Percentiles rank a stretch among this genome's conserved stretches.
Conservation (phyloP, 2,797 vertebrate genomes). For the Pantherophis vulpinus region DNA sequence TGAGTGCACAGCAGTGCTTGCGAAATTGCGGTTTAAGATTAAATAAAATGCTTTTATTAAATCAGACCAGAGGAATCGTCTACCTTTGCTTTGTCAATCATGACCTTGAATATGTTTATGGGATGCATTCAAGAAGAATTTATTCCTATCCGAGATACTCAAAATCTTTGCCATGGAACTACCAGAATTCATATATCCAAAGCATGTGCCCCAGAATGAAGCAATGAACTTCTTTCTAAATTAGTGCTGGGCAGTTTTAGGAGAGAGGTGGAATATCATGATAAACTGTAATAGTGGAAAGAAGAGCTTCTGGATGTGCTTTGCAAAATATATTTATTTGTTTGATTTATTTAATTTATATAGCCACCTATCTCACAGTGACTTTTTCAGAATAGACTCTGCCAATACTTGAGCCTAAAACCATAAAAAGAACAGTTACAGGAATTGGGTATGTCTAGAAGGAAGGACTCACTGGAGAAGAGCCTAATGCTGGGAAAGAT, state of each 20-base stretch:
- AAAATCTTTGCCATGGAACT: background rate
- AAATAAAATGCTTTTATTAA: background rate
- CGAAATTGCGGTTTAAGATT: background rate
- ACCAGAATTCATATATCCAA: background rate
- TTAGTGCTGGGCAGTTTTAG: background rate
- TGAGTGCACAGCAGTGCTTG: background rate
- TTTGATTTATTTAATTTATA: background rate
- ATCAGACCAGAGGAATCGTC: background rate
- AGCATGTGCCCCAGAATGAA: background rate
- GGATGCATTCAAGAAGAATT: background rate
- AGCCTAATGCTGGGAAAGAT: no score
- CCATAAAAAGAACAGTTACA: background rate
- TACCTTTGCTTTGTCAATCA: background rate
- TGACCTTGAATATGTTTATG: background rate
- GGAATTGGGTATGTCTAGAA: background rate
- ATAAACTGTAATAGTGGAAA: background rate
- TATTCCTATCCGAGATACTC: background rate
- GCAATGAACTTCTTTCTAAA: background rate
- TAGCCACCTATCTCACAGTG: background rate
- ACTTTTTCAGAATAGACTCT: background rate
- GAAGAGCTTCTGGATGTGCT: background rate
- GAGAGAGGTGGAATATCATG: background rate
- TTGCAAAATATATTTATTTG: background rate
- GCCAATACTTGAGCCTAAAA: background rate
- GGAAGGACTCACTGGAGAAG: no score